These are phyloP conservation scores for Prietella phreatophila DNA, from an alignment of 2,113 vertebrate genomes.

Conservation along the genomic window DNA sequence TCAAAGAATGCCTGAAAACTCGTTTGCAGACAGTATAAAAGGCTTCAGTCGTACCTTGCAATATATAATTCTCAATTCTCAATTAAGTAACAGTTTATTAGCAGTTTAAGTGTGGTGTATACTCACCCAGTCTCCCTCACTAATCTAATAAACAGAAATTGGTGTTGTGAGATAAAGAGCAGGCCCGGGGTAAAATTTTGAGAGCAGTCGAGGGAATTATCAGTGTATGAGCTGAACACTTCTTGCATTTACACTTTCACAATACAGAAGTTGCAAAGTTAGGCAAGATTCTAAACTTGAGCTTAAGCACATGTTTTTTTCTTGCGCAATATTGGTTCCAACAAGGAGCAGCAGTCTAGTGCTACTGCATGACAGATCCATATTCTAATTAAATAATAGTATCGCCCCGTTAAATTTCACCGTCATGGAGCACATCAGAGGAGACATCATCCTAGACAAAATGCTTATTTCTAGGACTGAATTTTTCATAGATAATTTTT, in stretches of 20 bases:
- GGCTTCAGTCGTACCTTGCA: background rate
- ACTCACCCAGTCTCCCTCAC: background rate
- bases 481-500: background rate
- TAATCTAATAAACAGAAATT: slow-evolving; percentile 40
- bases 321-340: background rate
- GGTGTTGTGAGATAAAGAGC: slow-evolving; percentile 25
- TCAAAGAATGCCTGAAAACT: background rate
- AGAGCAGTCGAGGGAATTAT: background rate
- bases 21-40: slow-evolving; percentile 7
- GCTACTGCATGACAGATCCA: background rate
- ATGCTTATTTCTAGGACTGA: background rate
- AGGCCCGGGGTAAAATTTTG: slow-evolving; percentile 32
- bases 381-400: background rate
- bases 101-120: background rate
- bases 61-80: background rate
- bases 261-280: background rate
- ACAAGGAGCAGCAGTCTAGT: background rate
- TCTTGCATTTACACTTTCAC: background rate
- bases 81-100: slow-evolving; percentile 25
- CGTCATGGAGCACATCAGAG: too few species aligned
- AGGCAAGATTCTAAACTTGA: background rate
- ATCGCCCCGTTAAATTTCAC: background rate
- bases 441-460: background rate
- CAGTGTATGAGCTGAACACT: background rate
- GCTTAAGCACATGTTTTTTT: background rate